Conservation (phyloP, 2,797 vertebrate genomes). For the Poeciliopsis infans region DNA sequence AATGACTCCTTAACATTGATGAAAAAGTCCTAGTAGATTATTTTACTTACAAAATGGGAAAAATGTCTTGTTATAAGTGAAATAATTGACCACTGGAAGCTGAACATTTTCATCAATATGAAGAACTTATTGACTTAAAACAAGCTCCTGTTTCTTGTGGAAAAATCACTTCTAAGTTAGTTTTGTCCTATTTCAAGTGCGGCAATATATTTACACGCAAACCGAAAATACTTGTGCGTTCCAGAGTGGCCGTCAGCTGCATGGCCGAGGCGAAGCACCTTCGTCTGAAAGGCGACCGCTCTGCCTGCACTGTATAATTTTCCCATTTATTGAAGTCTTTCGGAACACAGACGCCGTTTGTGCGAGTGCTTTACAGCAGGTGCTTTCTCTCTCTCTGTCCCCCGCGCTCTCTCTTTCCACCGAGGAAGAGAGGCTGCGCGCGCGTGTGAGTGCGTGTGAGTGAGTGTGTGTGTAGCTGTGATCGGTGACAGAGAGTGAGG, state of each 20-base stretch:
- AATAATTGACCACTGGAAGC: too few species aligned
- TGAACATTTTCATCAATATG: too few species aligned
- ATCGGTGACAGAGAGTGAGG: conserved; percentile 25
- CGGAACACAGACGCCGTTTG: conserved; percentile 70
- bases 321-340: conserved; percentile 73
- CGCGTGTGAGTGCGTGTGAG: conserved; percentile 26
- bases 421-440: conserved; percentile 29
- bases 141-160: too few species aligned
- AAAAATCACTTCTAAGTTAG: too few species aligned
- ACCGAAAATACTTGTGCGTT: neutral
- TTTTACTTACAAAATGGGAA: too few species aligned
- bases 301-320: conserved; percentile 75
- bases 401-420: conserved; percentile 12
- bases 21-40: too few species aligned
- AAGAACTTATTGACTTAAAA: too few species aligned
- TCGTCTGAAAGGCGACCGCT: conserved; percentile 49
- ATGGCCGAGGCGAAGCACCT: conserved; percentile 30
- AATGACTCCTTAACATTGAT: too few species aligned
- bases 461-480: conserved; percentile 20
- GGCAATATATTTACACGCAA: too few species aligned
- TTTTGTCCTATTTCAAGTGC: too few species aligned
- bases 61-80: too few species aligned
- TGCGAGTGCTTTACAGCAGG: conserved; percentile 70
- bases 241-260: neutral
- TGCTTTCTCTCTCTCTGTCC: conserved; percentile 49